phyloP scores from a whole-genome alignment of 2,113 vertebrate species.

The Cichladusa arquata region DNA sequence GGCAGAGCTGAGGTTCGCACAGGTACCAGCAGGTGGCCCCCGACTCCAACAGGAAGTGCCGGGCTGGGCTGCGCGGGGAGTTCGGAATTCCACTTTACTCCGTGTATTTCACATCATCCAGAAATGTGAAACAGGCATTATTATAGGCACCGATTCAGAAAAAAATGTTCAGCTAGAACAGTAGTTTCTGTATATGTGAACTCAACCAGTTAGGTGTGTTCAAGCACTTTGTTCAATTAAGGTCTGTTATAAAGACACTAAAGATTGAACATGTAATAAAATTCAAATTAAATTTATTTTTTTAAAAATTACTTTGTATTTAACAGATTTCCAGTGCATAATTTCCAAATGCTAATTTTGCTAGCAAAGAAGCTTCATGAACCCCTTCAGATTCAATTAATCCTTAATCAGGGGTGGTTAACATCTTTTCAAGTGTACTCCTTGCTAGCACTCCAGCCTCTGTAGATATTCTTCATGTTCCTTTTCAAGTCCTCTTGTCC shows the following conservation, averaged over 20 bases:
- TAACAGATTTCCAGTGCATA: background rate
- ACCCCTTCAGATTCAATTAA: background rate
- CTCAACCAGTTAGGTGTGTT: background rate
- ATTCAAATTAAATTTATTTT: background rate
- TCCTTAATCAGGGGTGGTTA: background rate
- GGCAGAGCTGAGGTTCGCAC: background rate
- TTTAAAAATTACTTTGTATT: rapidly evolving
- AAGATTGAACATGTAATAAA: background rate
- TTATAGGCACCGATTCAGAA: background rate
- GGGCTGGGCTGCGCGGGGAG: rapidly evolving
- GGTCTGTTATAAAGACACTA: background rate
- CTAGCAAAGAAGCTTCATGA: background rate
- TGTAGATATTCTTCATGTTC: background rate
- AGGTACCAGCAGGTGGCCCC: constrained; percentile 20
- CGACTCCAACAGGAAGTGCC: background rate
- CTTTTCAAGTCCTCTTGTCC: background rate
- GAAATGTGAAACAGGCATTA: background rate
- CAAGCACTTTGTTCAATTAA: background rate
- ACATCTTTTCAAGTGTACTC: background rate
- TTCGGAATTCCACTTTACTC: background rate
- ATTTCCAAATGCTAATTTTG: background rate
- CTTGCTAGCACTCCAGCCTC: background rate
- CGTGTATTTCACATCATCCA: rapidly evolving
- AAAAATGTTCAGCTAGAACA: background rate
- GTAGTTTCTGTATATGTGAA: rapidly evolving